A percentile compares a stretch with the other conserved stretches of the same genome.
Conservation (phyloP, 2,888 invertebrate species). For the Mimas tiliae region DNA sequence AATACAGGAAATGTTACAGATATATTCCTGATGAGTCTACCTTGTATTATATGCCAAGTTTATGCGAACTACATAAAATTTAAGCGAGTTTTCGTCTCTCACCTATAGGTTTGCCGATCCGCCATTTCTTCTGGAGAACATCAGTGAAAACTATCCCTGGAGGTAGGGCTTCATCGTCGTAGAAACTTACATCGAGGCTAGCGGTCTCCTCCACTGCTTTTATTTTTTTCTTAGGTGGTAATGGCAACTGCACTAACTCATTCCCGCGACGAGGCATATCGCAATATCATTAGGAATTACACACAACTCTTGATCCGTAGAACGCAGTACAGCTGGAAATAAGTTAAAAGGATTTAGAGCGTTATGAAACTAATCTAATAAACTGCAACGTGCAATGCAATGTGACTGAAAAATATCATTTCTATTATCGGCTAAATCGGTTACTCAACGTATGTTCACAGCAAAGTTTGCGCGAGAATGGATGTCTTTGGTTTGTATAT, state of each 20-base stretch:
- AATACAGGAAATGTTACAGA: background rate
- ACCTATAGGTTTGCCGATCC: constrained; percentile 94
- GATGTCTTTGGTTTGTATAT: constrained; percentile 1
- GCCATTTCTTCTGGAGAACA: constrained; percentile 93
- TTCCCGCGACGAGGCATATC: constrained; percentile 71
- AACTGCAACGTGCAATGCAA: constrained; percentile 53
- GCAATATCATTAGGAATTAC: constrained; percentile 36
- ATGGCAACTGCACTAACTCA: constrained; percentile 58
- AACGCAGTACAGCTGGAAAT: constrained; percentile 30
- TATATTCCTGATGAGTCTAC: background rate
- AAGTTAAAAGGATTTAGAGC: constrained; percentile 26
- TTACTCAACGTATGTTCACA: constrained; percentile 45
- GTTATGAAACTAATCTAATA: constrained; percentile 55
- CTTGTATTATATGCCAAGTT: background rate
- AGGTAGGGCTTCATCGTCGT: constrained; percentile 79
- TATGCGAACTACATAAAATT: background rate
- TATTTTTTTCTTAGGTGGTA: constrained; percentile 70
- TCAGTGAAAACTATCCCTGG: constrained; percentile 92
- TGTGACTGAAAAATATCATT: constrained; percentile 54
- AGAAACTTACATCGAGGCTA: constrained; percentile 70
- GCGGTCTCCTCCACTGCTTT: constrained; percentile 54
- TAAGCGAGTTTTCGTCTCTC: constrained; percentile 39
- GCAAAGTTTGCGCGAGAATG: background rate
- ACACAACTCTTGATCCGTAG: constrained; percentile 27
- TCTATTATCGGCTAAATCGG: constrained; percentile 57